Percentiles rank a stretch among this genome's conserved stretches.
Evolutionary conservation across 2,113 vertebrate genomes (phyloP).

Genomic region (Crotalus helleri): DNA sequence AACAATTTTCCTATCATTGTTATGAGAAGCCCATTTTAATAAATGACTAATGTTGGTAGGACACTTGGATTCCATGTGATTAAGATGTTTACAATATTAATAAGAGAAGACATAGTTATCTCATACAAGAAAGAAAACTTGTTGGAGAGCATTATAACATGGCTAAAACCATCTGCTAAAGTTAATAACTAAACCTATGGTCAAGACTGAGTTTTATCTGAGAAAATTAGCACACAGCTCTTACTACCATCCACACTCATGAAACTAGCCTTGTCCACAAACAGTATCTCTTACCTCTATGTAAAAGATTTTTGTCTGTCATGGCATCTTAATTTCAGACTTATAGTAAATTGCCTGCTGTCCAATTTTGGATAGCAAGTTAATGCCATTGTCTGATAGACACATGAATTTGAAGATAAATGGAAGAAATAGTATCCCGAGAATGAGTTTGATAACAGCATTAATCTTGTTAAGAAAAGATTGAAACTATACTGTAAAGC

Average conservation of each 20-base stretch:
- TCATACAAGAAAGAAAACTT: no score
- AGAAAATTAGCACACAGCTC: not conserved
- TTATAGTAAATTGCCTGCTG: conserved; percentile 54
- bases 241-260: not conserved
- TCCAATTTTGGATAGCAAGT: conserved; percentile 57
- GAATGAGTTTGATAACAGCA: conserved; percentile 57
- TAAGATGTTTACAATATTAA: not conserved
- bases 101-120: not conserved
- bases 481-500: conserved; percentile 20
- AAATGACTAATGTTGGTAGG: not conserved
- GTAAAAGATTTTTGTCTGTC: conserved; percentile 32
- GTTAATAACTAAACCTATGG: not conserved
- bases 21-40: not conserved
- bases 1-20: not conserved
- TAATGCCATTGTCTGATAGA: conserved; percentile 48
- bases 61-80: not conserved
- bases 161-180: not conserved
- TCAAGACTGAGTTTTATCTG: not conserved
- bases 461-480: conserved; percentile 41
- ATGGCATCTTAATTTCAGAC: conserved; percentile 39
- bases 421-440: conserved; percentile 49
- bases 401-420: conserved; percentile 44
- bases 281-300: not conserved
- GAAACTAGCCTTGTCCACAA: not conserved
- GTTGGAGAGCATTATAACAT: not conserved